These are phyloP conservation scores for Hydraecia micacea DNA, from an alignment of 2,888 invertebrate species.

Conservation along the genomic window DNA sequence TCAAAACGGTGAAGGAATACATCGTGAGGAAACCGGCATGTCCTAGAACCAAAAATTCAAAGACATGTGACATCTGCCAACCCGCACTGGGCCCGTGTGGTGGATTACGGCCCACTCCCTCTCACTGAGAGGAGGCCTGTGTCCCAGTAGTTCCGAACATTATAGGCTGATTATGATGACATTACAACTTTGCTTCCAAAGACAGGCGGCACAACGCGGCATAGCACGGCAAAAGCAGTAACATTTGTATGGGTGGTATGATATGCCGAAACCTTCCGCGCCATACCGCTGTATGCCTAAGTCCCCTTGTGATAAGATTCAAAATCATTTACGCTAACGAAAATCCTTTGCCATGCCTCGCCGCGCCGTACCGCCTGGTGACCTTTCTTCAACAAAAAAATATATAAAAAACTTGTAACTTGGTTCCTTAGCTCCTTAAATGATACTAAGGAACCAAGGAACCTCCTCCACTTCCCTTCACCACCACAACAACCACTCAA, in stretches of 20 bases:
- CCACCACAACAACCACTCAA: slow-evolving; percentile 55
- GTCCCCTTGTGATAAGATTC: neutral
- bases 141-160: no score
- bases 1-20: no score
- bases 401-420: neutral
- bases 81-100: no score
- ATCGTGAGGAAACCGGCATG: no score
- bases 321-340: neutral
- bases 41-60: no score
- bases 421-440: neutral
- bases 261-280: neutral
- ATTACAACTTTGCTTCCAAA: neutral
- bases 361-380: neutral
- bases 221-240: neutral
- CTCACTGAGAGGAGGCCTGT: no score
- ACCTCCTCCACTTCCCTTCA: slow-evolving; percentile 16
- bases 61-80: no score
- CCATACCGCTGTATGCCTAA: neutral
- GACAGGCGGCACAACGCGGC: neutral
- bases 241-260: neutral
- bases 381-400: neutral
- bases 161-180: no score
- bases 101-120: no score
- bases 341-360: neutral
- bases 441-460: neutral